These are phyloP conservation scores for Cyprinodon variegatus DNA, from an alignment of 2,113 vertebrate genomes.

Conservation along the genomic window DNA sequence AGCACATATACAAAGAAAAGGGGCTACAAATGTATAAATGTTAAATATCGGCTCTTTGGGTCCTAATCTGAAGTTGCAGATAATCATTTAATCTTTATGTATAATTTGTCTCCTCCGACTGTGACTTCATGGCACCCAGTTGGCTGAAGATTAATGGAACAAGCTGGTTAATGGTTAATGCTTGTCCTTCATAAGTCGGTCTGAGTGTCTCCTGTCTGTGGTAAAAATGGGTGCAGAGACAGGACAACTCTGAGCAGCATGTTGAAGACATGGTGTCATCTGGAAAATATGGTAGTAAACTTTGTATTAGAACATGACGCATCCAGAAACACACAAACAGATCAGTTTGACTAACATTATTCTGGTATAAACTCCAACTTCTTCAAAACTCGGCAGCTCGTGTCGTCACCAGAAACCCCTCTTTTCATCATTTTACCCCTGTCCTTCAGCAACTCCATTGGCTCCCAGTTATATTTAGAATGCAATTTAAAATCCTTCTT, in stretches of 20 bases:
- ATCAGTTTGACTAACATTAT: background rate
- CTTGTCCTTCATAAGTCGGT: conserved; percentile 30
- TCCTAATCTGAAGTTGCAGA: background rate
- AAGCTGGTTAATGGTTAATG: conserved; percentile 28
- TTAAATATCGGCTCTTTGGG: background rate
- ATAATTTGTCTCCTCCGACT: conserved; percentile 13
- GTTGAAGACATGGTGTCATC: conserved; percentile 48
- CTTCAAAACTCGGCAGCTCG: too few species aligned
- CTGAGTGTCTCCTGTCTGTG: conserved; percentile 32
- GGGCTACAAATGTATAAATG: too few species aligned
- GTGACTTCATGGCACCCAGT: conserved; percentile 41
- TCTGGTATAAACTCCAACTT: background rate
- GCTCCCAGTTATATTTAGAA: too few species aligned
- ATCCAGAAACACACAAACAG: background rate
- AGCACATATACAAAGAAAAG: too few species aligned
- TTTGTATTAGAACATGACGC: conserved; percentile 17
- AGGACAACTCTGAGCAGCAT: conserved; percentile 17
- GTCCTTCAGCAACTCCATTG: too few species aligned
- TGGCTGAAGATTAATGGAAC: conserved; percentile 35
- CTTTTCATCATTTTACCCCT: too few species aligned
- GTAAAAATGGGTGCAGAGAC: conserved; percentile 38
- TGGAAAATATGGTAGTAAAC: conserved; percentile 61
- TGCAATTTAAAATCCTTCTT: too few species aligned
- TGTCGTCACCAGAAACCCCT: too few species aligned
- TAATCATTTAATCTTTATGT: conserved; percentile 22